phyloP scores from a whole-genome alignment of 2,888 invertebrate species.

The Acleris laterana region DNA sequence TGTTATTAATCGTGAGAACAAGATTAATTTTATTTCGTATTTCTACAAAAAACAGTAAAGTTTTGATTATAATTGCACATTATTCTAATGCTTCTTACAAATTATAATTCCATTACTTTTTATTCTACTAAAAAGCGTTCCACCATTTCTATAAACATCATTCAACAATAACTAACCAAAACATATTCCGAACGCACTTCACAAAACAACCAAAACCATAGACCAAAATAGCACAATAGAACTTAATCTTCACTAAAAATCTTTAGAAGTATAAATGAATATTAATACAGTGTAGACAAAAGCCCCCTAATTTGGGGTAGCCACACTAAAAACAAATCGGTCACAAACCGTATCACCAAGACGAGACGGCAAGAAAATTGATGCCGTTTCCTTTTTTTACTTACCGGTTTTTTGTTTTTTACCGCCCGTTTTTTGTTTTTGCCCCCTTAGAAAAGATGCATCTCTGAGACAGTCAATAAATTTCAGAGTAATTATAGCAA shows the following conservation, averaged over 20 bases:
- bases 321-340: constrained; percentile 53
- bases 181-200: constrained; percentile 62
- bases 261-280: constrained; percentile 53
- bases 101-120: not conserved
- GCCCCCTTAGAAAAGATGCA: constrained; percentile 53
- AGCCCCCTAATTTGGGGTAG: constrained; percentile 47
- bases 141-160: constrained; percentile 35
- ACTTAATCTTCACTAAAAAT: constrained; percentile 37
- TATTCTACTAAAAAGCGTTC: not conserved
- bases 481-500: constrained; percentile 74
- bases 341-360: constrained; percentile 66
- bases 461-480: constrained; percentile 70
- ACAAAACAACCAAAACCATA: constrained; percentile 58
- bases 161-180: constrained; percentile 59
- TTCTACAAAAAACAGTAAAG: too few species aligned
- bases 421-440: constrained; percentile 45
- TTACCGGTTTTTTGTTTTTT: constrained; percentile 41
- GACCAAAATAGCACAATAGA: constrained; percentile 67
- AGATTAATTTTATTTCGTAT: too few species aligned
- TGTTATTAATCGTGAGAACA: too few species aligned
- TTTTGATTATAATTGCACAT: too few species aligned
- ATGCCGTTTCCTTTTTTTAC: constrained; percentile 63
- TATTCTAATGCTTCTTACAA: too few species aligned
- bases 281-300: constrained; percentile 43
- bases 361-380: constrained; percentile 66